Percentiles rank a stretch among this genome's conserved stretches.
Evolutionary conservation across 2,797 vertebrate species (phyloP).

Genomic region (Numenius phaeopus): DNA sequence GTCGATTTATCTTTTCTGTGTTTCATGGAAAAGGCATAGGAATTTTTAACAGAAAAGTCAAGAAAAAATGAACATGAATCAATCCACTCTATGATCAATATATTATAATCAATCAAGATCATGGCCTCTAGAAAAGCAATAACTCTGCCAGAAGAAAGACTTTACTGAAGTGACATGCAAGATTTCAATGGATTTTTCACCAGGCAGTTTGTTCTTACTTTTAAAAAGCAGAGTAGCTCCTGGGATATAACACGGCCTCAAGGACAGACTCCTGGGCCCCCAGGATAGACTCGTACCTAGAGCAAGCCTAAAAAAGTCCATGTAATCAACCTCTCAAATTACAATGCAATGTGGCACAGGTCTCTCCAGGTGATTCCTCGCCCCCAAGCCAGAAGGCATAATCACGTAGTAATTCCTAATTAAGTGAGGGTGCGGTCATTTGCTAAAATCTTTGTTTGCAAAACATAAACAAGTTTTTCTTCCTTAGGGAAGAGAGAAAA

Average conservation of each 20-base stretch:
- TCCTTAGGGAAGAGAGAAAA: slow-evolving; percentile 10
- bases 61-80: background rate
- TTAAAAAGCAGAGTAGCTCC: background rate
- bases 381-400: background rate
- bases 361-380: slow-evolving; percentile 8
- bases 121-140: background rate
- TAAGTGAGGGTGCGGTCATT: background rate
- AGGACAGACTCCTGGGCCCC: background rate
- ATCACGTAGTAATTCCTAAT: background rate
- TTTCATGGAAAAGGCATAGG: background rate
- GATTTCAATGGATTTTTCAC: background rate
- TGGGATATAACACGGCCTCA: background rate
- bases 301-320: background rate
- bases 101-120: background rate
- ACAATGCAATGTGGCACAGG: background rate
- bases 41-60: background rate
- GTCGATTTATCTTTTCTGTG: background rate
- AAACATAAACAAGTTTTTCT: slow-evolving; percentile 24
- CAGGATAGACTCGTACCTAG: background rate
- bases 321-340: background rate
- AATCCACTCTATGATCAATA: background rate
- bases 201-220: background rate
- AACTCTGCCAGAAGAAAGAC: background rate
- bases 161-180: background rate
- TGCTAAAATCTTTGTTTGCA: slow-evolving; percentile 21